A percentile compares a stretch with the other conserved stretches of the same genome.
Evolutionary conservation across 2,113 vertebrate genomes (phyloP).

Genomic region (Hiodon tergisus): DNA sequence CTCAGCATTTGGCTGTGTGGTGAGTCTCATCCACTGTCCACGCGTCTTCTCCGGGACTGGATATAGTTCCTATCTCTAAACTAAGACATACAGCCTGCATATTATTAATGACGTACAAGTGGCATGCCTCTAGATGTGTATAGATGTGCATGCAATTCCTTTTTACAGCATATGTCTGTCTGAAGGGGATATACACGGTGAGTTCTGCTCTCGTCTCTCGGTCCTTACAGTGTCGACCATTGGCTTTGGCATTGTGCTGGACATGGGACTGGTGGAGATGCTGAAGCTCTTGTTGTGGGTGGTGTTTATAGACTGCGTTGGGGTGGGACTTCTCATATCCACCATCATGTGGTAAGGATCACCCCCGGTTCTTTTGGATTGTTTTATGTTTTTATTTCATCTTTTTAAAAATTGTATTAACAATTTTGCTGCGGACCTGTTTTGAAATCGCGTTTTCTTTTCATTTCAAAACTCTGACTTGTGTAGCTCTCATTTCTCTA

Average conservation of each 20-base stretch:
- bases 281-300: slow-evolving; percentile 95
- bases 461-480: no score
- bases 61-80: background rate
- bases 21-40: slow-evolving; percentile 46
- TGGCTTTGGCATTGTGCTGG: slow-evolving; percentile 90
- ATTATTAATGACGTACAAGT: background rate
- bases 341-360: slow-evolving; percentile 90
- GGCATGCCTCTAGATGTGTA: no score
- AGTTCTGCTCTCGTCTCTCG: background rate
- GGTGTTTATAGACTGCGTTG: slow-evolving; percentile 93
- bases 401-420: no score
- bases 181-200: background rate
- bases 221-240: slow-evolving; percentile 79
- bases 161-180: background rate
- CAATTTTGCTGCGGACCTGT: no score
- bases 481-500: no score
- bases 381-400: background rate
- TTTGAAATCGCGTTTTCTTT: no score
- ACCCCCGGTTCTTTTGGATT: no score
- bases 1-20: slow-evolving; percentile 95
- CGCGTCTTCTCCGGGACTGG: background rate
- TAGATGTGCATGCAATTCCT: background rate
- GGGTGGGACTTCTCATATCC: slow-evolving; percentile 89
- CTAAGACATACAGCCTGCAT: background rate
- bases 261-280: slow-evolving; percentile 85